Percentiles rank a stretch among this genome's conserved stretches.
These are phyloP conservation scores for Bombyx mandarina DNA, from an alignment of 1,140 invertebrate genomes.

Conservation along the genomic window DNA sequence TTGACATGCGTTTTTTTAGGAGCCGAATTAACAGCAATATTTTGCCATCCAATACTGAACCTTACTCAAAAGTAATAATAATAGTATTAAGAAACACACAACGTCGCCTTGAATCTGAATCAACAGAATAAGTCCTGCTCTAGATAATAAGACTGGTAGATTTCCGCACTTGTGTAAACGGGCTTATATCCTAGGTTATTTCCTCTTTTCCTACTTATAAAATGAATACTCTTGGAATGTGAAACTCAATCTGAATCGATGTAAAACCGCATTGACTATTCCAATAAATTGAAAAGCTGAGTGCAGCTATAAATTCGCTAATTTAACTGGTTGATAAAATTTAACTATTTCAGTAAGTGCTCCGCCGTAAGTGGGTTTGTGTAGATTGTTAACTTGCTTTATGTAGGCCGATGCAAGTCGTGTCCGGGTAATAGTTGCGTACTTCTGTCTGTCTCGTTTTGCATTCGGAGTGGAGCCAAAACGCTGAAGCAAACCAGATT, in stretches of 20 bases:
- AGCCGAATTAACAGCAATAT: conserved; percentile 14
- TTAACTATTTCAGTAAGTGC: conserved; percentile 14
- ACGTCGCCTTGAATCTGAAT: conserved; percentile 6
- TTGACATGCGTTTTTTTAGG: conserved; percentile 19
- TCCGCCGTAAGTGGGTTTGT: conserved; percentile 10
- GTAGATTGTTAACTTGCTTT: conserved; percentile 26
- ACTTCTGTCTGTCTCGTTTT: conserved; percentile 14
- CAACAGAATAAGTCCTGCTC: conserved; percentile 7
- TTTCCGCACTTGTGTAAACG: conserved; percentile 15
- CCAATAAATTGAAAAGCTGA: conserved; percentile 14
- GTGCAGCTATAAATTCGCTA: conserved; percentile 13
- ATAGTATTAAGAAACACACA: conserved; percentile 16
- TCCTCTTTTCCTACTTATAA: conserved; percentile 2
- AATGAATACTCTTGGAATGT: background rate
- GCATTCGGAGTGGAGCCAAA: conserved; percentile 31
- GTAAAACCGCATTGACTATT: background rate
- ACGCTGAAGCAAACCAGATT: conserved; percentile 14
- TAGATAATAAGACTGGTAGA: conserved; percentile 12
- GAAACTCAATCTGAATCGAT: background rate
- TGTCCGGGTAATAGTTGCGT: no score
- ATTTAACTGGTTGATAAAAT: conserved; percentile 20
- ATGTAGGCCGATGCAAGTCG: conserved; percentile 26
- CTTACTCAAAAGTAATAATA: conserved; percentile 15
- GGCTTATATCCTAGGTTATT: conserved; percentile 2
- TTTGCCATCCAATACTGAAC: conserved; percentile 18